Base-by-base conservation (phyloP, 2,113 vertebrate genomes). In the Prietella phreatophila region DNA sequence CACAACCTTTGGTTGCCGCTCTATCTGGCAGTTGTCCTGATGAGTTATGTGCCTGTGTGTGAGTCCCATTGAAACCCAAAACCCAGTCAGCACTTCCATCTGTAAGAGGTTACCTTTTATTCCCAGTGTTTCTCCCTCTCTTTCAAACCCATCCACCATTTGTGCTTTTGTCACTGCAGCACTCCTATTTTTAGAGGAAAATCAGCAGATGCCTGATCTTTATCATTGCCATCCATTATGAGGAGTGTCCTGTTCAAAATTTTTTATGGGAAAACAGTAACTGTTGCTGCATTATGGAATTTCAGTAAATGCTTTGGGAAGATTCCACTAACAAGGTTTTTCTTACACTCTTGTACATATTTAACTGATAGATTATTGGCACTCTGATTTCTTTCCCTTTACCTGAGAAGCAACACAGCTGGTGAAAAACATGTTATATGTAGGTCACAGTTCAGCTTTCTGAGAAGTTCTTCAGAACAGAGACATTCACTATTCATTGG, bases 171-270 rank as follows among this genome's bases (percentile, higher is more conserved):
- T 71, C 25, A 63, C n/a, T 20, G 63, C 50, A 33, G 85, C 25
- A 33, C 76, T 89, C 42, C 82, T 87, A 83, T 86, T 50, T 88
- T 85, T 55, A 53, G 83, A 76, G 9, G 22, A 47, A 47, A 47
- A 6, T 47, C 56, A 93, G 86, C 92, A 93, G 88, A 93, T 94
- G 93, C 89, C 90, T 85, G 36, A 88, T 84, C 69, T 88, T 85
- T 4, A 89, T 84, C 87, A 93, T 93, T 92, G 89, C 89, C 83
- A n/a, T 82, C 42, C 36, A 42, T 86, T 58, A 78, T 60, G 67
- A 39, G 56, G 67, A 71, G 56, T 50, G 39, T 11, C 11, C 3
- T 22, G 69, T 55, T 65, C 55, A 30, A 86, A 27, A 3, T 8
- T 82, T 86, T 63, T n/a, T 60, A 47, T 0, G 22, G 10, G 71